A percentile compares a stretch with the other conserved stretches of the same genome.
Evolutionary conservation across 2,113 vertebrate genomes (phyloP).

Genomic region (Myrmecobius fasciatus): DNA sequence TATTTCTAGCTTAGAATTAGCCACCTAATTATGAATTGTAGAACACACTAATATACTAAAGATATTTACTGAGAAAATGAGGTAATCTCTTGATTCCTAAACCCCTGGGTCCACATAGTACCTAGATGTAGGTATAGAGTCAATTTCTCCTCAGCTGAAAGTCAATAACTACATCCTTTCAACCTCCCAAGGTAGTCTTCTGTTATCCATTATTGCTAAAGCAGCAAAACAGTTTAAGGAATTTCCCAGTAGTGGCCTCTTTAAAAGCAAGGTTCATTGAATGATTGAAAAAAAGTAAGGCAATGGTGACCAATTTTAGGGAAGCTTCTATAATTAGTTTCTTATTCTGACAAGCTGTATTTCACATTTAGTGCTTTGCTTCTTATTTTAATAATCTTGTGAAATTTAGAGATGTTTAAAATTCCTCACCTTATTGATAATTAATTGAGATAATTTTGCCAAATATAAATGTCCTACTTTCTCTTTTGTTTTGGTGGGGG

Average conservation of each 20-base stretch:
- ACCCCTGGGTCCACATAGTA: neutral
- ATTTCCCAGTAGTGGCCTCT: neutral
- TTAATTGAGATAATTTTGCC: neutral
- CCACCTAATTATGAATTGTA: neutral
- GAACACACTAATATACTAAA: neutral
- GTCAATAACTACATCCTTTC: slow-evolving; percentile 21
- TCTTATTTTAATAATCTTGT: slow-evolving; percentile 1
- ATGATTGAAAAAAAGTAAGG: slow-evolving; percentile 25
- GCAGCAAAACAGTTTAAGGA: neutral
- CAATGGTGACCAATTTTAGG: neutral
- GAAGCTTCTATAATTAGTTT: slow-evolving; percentile 1
- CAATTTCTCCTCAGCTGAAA: neutral
- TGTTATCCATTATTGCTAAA: neutral
- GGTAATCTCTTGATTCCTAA: neutral
- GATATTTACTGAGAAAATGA: neutral
- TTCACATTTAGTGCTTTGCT: neutral
- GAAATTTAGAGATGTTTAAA: neutral
- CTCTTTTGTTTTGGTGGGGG: neutral
- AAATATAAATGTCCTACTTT: neutral
- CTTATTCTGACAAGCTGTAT: neutral
- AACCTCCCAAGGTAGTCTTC: neutral
- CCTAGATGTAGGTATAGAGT: neutral
- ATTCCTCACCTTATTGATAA: neutral
- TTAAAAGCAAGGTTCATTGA: slow-evolving; percentile 23
- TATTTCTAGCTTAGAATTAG: neutral